Conservation (phyloP, 2,797 vertebrate species). For the Gambusia yucatana region DNA sequence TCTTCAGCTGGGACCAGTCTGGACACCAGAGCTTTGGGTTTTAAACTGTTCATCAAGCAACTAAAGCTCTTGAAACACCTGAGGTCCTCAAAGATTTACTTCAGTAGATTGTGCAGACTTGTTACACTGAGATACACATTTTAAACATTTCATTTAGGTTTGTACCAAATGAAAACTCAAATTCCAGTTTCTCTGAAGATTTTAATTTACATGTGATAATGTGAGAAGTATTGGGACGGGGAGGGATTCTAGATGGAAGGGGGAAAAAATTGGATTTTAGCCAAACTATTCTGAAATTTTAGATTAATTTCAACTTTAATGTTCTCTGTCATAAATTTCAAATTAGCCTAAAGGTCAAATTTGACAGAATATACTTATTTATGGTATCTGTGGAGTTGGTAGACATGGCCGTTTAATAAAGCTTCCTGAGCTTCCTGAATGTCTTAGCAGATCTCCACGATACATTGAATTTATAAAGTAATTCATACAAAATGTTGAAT, state of each 20-base stretch:
- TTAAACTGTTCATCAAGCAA: background rate
- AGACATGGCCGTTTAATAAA: background rate
- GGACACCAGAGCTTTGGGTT: background rate
- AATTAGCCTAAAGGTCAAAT: background rate
- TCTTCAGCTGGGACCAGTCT: background rate
- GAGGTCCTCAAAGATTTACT: background rate
- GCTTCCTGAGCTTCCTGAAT: background rate
- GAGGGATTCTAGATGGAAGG: no score
- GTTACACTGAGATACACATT: background rate
- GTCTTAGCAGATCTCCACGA: background rate
- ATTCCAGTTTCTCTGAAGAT: background rate
- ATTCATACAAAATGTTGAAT: background rate
- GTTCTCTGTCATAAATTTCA: no score
- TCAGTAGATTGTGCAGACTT: background rate
- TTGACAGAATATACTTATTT: no score
- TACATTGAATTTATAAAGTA: background rate
- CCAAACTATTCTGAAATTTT: background rate
- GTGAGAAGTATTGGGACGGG: background rate
- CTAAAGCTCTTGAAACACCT: no score
- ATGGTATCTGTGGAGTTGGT: background rate
- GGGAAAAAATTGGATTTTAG: background rate
- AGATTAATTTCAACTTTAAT: background rate
- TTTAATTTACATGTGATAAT: background rate
- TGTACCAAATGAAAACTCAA: background rate
- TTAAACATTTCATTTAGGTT: background rate